A percentile compares a stretch with the other conserved stretches of the same genome.
Conservation (phyloP, 2,113 vertebrate species). For the Neodontobutis hainanensis region DNA sequence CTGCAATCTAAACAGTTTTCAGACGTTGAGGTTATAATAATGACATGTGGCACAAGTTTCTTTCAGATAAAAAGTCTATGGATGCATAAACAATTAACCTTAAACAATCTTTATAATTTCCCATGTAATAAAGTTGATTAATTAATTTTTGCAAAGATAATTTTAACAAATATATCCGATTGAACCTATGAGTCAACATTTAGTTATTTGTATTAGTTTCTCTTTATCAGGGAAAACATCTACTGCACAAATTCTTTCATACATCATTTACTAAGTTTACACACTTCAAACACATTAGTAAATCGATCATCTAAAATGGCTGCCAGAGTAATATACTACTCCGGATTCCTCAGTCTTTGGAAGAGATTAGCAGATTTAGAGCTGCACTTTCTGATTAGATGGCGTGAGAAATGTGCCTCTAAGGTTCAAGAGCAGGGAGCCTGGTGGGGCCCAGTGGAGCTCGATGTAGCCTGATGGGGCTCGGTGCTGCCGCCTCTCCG, state of each 20-base stretch:
- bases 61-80: no score
- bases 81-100: no score
- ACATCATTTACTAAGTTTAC: neutral
- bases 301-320: conserved; percentile 21
- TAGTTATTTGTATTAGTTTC: conserved; percentile 6
- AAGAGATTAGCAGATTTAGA: conserved; percentile 73
- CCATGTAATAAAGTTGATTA: no score
- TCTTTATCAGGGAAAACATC: neutral
- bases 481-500: conserved; percentile 30
- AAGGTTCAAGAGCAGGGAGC: conserved; percentile 46
- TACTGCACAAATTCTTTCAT: conserved; percentile 12
- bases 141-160: no score
- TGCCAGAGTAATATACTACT: conserved; percentile 51
- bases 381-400: conserved; percentile 70
- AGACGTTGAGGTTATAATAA: no score
- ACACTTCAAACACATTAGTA: neutral
- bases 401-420: conserved; percentile 73
- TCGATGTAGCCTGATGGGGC: conserved; percentile 21
- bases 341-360: conserved; percentile 60
- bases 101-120: no score
- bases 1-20: no score
- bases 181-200: no score
- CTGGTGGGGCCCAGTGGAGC: neutral
- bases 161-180: no score
- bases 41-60: no score